Evolutionary conservation across 2,113 vertebrate genomes (phyloP).

Genomic region (Dissostichus mawsoni): DNA sequence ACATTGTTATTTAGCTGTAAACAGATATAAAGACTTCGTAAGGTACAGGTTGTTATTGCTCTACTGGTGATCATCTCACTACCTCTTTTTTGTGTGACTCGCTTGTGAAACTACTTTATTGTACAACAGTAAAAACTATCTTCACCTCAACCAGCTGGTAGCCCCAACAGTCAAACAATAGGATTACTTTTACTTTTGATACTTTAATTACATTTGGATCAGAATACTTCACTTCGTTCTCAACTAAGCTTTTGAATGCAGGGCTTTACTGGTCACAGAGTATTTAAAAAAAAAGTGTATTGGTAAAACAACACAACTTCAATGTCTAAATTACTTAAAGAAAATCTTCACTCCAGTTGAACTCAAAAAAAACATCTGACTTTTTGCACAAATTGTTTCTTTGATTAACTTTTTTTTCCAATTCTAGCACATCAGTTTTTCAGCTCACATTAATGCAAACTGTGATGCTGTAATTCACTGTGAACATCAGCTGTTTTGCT

Average conservation of each 20-base stretch:
- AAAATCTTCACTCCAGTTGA: background rate
- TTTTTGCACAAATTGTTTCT: constrained; percentile 22
- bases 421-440: background rate
- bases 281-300: background rate
- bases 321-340: background rate
- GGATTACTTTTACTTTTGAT: background rate
- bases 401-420: constrained; percentile 32
- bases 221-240: background rate
- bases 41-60: background rate
- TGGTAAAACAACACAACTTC: background rate
- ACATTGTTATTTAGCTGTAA: background rate
- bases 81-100: background rate
- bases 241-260: background rate
- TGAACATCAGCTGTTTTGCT: constrained; percentile 42
- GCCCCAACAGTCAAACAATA: background rate
- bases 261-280: background rate
- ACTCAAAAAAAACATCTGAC: constrained; percentile 46
- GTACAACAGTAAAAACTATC: background rate
- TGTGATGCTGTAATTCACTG: constrained; percentile 40
- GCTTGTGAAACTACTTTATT: background rate
- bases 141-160: background rate
- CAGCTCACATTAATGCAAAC: constrained; percentile 23
- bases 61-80: background rate
- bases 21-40: background rate
- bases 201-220: background rate